Conservation (phyloP, 2,797 vertebrate genomes). For the Buphagus erythrorhynchus region DNA sequence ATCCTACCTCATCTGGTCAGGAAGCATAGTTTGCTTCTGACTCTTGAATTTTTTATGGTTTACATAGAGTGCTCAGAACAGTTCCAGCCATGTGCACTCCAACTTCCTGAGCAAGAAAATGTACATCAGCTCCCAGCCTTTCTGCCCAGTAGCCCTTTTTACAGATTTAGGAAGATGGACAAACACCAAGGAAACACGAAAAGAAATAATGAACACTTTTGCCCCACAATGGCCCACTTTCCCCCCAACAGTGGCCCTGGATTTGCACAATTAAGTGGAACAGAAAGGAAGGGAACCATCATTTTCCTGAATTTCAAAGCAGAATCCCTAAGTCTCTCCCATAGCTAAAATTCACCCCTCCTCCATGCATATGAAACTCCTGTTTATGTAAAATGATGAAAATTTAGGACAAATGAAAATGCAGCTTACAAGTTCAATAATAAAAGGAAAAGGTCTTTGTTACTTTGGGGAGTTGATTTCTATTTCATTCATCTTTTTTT, state of each 20-base stretch:
- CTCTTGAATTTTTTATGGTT: neutral
- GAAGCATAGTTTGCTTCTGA: neutral
- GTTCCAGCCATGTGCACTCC: neutral
- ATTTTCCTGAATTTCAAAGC: neutral
- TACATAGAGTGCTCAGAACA: neutral
- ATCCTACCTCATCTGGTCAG: neutral
- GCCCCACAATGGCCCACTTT: neutral
- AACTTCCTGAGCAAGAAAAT: neutral
- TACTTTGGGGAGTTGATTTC: neutral
- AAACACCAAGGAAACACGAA: neutral
- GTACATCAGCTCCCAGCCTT: neutral
- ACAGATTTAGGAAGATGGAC: neutral
- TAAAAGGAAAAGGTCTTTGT: neutral
- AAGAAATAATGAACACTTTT: neutral
- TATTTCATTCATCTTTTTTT: neutral
- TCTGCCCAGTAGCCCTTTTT: neutral
- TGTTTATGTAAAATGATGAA: neutral
- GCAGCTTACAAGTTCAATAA: neutral
- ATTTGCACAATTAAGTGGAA: neutral
- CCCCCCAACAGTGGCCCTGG: rapidly evolving
- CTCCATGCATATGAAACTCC: neutral
- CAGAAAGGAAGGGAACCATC: neutral
- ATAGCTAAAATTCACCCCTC: neutral
- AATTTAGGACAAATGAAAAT: neutral
- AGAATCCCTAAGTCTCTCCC: neutral